A percentile compares a stretch with the other conserved stretches of the same genome.
These are phyloP conservation scores for Anguilla japonica DNA, from an alignment of 2,113 vertebrate genomes.

Conservation along the genomic window DNA sequence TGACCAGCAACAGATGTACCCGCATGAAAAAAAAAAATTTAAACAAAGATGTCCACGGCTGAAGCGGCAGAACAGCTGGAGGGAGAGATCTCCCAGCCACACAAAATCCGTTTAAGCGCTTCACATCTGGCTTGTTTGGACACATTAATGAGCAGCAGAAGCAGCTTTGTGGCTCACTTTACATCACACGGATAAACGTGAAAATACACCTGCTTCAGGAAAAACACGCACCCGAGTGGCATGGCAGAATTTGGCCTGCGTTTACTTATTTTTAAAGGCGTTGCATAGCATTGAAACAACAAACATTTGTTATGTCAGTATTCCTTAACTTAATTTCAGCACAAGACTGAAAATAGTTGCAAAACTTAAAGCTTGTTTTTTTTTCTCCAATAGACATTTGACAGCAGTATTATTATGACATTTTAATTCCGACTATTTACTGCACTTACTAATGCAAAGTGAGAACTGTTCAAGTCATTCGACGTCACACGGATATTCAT, in stretches of 20 bases:
- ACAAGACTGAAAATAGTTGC: not conserved
- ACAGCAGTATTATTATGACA: not conserved
- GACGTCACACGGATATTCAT: not conserved
- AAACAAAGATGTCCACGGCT: not conserved
- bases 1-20: slow-evolving; percentile 16
- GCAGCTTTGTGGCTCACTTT: not conserved
- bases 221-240: not conserved
- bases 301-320: not conserved
- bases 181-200: not conserved
- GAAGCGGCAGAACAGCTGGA: slow-evolving; percentile 3
- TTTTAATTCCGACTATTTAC: not conserved
- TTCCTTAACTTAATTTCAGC: not conserved
- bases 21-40: not conserved
- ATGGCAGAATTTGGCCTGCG: not conserved
- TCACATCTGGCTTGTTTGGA: slow-evolving; percentile 2
- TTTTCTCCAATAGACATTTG: not conserved
- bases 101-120: slow-evolving; percentile 7
- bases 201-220: not conserved
- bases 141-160: not conserved
- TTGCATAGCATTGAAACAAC: not conserved
- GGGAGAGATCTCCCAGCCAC: not conserved
- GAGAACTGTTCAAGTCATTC: not conserved
- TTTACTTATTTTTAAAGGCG: not conserved
- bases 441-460: not conserved
- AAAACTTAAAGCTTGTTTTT: not conserved